Conservation (phyloP, 2,113 vertebrate genomes). For the Lasiurus borealis region DNA sequence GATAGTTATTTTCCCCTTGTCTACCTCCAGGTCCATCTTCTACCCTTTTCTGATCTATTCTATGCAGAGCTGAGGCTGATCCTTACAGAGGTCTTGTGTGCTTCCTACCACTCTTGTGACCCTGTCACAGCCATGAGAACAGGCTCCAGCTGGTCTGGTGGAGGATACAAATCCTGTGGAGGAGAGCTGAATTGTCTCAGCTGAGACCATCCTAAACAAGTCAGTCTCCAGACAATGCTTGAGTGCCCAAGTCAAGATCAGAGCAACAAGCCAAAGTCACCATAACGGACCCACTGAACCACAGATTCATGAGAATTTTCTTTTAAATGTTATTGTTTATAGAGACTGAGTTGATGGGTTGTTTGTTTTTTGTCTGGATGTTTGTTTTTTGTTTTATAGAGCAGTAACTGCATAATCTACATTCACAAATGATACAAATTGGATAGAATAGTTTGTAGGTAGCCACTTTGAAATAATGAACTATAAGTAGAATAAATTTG, state of each 20-base stretch:
- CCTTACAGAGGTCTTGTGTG: background rate
- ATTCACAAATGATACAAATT: slow-evolving; percentile 13
- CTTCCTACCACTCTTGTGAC: background rate
- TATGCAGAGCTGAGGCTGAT: background rate
- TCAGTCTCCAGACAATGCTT: background rate
- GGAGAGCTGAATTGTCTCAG: background rate
- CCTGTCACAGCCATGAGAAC: background rate
- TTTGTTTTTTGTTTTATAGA: background rate
- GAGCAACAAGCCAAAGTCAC: background rate
- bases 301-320: background rate
- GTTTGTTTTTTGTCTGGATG: no score
- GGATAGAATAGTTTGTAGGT: background rate
- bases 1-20: background rate
- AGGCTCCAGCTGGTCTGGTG: background rate
- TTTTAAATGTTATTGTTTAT: background rate
- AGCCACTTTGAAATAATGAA: background rate
- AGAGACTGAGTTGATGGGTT: background rate
- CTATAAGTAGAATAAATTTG: background rate
- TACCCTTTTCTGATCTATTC: background rate
- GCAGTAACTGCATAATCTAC: background rate
- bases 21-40: background rate
- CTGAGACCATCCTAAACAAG: background rate
- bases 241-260: background rate
- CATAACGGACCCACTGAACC: background rate
- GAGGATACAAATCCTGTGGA: background rate